phyloP scores from a whole-genome alignment of 2,888 invertebrate species.

The Polymixis flavicincta region DNA sequence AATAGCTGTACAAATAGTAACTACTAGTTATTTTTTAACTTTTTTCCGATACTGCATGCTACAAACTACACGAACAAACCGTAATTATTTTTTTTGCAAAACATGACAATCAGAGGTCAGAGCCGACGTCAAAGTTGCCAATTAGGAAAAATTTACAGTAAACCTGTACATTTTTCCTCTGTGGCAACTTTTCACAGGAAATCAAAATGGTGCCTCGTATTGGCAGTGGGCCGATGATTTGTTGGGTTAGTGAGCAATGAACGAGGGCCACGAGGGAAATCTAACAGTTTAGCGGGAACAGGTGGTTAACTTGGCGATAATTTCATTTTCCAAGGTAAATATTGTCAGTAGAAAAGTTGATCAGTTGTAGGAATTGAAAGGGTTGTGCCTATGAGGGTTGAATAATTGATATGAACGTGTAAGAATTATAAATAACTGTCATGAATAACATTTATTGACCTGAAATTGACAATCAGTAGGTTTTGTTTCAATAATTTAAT shows the following conservation, averaged over 20 bases:
- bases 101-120: conserved; percentile 34
- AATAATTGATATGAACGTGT: neutral
- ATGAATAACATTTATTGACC: neutral
- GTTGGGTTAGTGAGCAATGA: conserved; percentile 47
- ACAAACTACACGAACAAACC: neutral
- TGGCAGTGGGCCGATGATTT: conserved; percentile 31
- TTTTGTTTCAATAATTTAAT: neutral
- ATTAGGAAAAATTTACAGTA: no score
- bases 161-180: conserved; percentile 37
- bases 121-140: conserved; percentile 18
- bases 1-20: neutral
- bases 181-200: conserved; percentile 35
- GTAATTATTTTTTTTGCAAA: conserved; percentile 28
- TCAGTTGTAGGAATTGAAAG: conserved; percentile 27
- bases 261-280: conserved; percentile 58
- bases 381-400: neutral
- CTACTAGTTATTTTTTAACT: conserved; percentile 19
- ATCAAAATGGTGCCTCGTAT: conserved; percentile 37
- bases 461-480: neutral
- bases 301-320: conserved; percentile 59
- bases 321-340: conserved; percentile 59
- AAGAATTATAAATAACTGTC: neutral
- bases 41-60: neutral
- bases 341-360: conserved; percentile 22
- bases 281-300: conserved; percentile 60